Percentiles rank a stretch among this genome's conserved stretches.
Evolutionary conservation across 2,797 vertebrate genomes (phyloP).

Genomic region (Catostomus latipinnis): DNA sequence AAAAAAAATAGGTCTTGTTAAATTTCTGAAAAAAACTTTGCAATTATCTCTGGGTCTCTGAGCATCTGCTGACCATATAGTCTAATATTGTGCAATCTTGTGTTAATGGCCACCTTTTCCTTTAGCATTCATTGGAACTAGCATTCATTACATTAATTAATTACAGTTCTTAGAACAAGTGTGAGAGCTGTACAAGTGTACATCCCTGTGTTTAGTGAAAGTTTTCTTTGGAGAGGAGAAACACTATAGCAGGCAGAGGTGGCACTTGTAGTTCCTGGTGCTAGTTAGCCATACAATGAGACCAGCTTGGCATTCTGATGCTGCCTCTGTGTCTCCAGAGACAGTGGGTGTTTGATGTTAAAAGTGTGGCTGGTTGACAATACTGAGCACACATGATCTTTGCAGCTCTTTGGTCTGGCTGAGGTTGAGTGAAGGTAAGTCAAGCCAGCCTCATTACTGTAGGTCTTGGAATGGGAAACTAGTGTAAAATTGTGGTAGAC

Average conservation of each 20-base stretch:
- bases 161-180: constrained; percentile 65
- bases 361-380: constrained; percentile 86
- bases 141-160: no score
- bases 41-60: no score
- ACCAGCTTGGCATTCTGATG: constrained; percentile 58
- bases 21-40: no score
- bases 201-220: constrained; percentile 66
- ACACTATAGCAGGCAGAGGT: constrained; percentile 64
- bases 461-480: constrained; percentile 53
- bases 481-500: constrained; percentile 3
- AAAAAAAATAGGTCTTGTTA: no score
- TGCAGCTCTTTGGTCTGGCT: constrained; percentile 55
- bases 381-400: constrained; percentile 71
- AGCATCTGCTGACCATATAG: constrained; percentile 10
- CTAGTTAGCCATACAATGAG: constrained; percentile 78
- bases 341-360: constrained; percentile 81
- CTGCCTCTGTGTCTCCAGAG: constrained; percentile 76
- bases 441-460: constrained; percentile 49
- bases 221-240: constrained; percentile 48
- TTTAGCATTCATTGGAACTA: constrained; percentile 55
- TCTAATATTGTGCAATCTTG: constrained; percentile 41
- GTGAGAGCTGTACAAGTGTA: constrained; percentile 64
- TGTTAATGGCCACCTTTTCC: constrained; percentile 17
- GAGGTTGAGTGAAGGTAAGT: constrained; percentile 62
- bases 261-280: constrained; percentile 67